phyloP scores from a whole-genome alignment of 2,888 invertebrate species.

The Diloba caeruleocephala region DNA sequence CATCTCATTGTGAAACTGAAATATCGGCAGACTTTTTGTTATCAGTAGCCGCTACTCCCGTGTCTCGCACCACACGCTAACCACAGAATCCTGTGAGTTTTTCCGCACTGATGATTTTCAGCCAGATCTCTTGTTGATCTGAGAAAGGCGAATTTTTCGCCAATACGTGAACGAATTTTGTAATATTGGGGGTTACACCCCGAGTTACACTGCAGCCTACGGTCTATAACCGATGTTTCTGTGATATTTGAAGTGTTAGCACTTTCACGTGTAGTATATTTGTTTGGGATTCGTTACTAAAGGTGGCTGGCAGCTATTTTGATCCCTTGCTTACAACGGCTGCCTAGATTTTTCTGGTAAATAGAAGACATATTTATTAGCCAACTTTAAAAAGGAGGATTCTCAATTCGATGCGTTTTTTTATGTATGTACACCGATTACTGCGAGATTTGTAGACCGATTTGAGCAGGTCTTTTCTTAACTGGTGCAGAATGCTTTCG shows the following conservation, averaged over 20 bases:
- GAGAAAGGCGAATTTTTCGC: slow-evolving; percentile 82
- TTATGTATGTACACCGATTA: too few relatives aligned
- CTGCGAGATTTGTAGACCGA: too few relatives aligned
- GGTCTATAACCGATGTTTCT: slow-evolving; percentile 61
- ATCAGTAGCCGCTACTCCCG: slow-evolving; percentile 11
- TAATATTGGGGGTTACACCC: slow-evolving; percentile 70
- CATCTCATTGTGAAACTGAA: too few relatives aligned
- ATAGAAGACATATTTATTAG: slow-evolving; percentile 9
- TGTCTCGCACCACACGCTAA: slow-evolving; percentile 41
- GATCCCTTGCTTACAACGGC: neutral
- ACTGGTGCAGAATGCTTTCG: too few relatives aligned
- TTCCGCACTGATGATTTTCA: slow-evolving; percentile 82
- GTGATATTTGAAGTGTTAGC: slow-evolving; percentile 50
- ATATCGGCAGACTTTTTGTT: too few relatives aligned
- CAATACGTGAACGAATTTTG: slow-evolving; percentile 77
- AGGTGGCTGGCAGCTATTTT: slow-evolving; percentile 28
- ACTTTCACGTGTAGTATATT: slow-evolving; percentile 54
- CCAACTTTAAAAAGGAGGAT: too few relatives aligned
- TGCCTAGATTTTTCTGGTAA: slow-evolving; percentile 20
- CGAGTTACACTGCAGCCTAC: slow-evolving; percentile 51
- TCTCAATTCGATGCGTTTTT: too few relatives aligned
- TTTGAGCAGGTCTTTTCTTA: too few relatives aligned
- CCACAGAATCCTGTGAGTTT: slow-evolving; percentile 76
- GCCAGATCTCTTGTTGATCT: slow-evolving; percentile 86
- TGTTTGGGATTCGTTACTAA: slow-evolving; percentile 60